A percentile compares a stretch with the other conserved stretches of the same genome.
phyloP scores from a whole-genome alignment of 2,797 vertebrate species.

The Paramormyrops hopkinsi region DNA sequence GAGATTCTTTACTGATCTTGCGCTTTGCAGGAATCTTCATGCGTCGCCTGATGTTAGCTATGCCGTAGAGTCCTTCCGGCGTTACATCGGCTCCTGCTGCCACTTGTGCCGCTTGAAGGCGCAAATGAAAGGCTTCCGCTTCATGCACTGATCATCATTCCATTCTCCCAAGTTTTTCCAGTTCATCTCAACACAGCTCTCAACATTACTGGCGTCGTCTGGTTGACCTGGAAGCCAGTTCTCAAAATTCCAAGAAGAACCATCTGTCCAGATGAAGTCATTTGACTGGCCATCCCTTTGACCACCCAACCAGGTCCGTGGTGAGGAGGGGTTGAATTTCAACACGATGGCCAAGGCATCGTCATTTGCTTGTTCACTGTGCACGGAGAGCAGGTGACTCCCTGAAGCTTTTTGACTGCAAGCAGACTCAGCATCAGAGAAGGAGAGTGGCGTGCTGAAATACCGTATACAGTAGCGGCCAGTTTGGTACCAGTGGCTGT shows the following conservation, averaged over 20 bases:
- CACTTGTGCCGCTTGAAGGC: not conserved
- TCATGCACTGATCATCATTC: not conserved
- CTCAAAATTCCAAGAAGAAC: not conserved
- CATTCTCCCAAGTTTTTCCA: not conserved
- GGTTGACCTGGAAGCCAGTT: conserved; percentile 7
- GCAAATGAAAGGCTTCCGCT: not conserved
- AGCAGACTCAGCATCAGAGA: conserved; percentile 9
- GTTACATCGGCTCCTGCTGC: too few relatives aligned
- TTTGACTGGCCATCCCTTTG: not conserved
- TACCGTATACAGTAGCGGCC: not conserved
- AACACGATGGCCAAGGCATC: not conserved
- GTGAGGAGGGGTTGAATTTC: not conserved
- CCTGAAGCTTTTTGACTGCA: not conserved
- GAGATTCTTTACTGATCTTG: too few relatives aligned
- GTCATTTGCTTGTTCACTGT: not conserved
- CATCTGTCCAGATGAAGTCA: conserved; percentile 11
- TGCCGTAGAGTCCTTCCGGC: not conserved
- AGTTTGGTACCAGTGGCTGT: not conserved
- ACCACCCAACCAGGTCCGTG: conserved; percentile 16
- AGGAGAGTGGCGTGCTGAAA: not conserved
- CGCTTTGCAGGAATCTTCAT: too few relatives aligned
- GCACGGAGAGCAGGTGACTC: conserved; percentile 17
- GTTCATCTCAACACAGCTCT: conserved; percentile 24
- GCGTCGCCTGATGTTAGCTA: not conserved
- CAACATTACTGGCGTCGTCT: not conserved